A percentile compares a stretch with the other conserved stretches of the same genome.
These are phyloP conservation scores for Nicator chloris DNA, from an alignment of 2,113 vertebrate species.

Conservation along the genomic window DNA sequence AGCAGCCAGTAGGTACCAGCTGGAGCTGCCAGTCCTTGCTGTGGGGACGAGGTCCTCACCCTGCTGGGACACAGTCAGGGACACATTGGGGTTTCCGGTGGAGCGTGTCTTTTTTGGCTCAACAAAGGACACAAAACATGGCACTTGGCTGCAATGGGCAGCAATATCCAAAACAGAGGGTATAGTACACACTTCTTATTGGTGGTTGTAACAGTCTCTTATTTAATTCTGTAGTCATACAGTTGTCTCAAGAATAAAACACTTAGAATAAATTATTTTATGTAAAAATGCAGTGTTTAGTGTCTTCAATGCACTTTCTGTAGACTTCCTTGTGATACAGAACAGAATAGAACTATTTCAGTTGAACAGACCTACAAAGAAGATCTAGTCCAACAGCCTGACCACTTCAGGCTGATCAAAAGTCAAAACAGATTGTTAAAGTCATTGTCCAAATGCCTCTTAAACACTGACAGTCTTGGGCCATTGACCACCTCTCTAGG, in stretches of 20 bases:
- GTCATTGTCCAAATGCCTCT: not conserved
- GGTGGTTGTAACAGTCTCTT: not conserved
- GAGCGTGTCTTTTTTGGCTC: not conserved
- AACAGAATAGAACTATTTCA: not conserved
- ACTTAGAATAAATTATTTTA: not conserved
- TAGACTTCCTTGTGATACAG: not conserved
- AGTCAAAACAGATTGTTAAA: not conserved
- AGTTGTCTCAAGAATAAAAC: not conserved
- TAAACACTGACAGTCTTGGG: not conserved
- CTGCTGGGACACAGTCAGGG: not conserved
- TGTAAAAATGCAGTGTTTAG: not conserved
- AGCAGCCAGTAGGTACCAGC: not conserved
- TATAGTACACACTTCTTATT: not conserved
- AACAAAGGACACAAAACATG: not conserved
- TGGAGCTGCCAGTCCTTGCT: not conserved
- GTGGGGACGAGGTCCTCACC: not conserved
- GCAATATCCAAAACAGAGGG: not conserved
- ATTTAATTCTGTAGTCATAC: not conserved
- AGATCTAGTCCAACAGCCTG: not conserved
- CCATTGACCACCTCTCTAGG: not conserved
- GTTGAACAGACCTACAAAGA: not conserved
- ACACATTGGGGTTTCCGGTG: fast-evolving
- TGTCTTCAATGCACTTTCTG: not conserved
- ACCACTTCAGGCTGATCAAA: not conserved
- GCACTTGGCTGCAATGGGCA: not conserved